A percentile compares a stretch with the other conserved stretches of the same genome.
Evolutionary conservation across 2,888 invertebrate species (phyloP).

Genomic region (Dryobota labecula): DNA sequence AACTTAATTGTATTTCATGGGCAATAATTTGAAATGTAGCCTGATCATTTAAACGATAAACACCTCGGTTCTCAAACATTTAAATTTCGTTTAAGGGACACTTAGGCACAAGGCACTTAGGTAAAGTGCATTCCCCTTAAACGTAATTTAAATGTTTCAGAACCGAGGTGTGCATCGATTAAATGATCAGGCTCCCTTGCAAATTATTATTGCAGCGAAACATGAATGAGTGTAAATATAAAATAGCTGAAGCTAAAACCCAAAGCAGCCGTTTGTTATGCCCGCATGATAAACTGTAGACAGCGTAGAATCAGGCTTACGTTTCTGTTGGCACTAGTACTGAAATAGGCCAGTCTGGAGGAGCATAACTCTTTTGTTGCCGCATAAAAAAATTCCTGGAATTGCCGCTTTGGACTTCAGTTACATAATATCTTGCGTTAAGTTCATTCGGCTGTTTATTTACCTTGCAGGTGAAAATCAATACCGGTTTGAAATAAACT

Average conservation of each 20-base stretch:
- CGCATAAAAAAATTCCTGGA: slow-evolving; percentile 31
- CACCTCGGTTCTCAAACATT: no score
- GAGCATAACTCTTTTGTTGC: slow-evolving; percentile 28
- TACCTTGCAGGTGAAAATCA: slow-evolving; percentile 8
- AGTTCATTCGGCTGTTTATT: background rate
- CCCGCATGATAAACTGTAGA: slow-evolving; percentile 45
- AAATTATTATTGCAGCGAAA: slow-evolving; percentile 13
- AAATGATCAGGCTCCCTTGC: background rate
- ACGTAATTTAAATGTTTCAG: background rate
- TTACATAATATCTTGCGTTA: background rate
- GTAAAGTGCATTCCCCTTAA: background rate
- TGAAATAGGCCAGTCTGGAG: slow-evolving; percentile 23
- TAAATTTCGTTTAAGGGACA: no score
- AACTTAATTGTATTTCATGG: no score
- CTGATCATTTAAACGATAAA: no score
- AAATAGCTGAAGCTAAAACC: slow-evolving; percentile 35
- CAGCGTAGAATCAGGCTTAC: slow-evolving; percentile 34
- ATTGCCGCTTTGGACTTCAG: slow-evolving; percentile 24
- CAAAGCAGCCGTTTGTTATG: slow-evolving; percentile 36
- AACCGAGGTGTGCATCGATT: background rate
- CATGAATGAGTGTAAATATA: slow-evolving; percentile 33
- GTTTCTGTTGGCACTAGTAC: slow-evolving; percentile 44
- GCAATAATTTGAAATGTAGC: no score
- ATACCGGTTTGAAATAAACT: background rate
- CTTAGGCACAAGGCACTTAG: no score